Evolutionary conservation across 2,113 vertebrate species (phyloP).

Genomic region (Mesocricetus auratus): DNA sequence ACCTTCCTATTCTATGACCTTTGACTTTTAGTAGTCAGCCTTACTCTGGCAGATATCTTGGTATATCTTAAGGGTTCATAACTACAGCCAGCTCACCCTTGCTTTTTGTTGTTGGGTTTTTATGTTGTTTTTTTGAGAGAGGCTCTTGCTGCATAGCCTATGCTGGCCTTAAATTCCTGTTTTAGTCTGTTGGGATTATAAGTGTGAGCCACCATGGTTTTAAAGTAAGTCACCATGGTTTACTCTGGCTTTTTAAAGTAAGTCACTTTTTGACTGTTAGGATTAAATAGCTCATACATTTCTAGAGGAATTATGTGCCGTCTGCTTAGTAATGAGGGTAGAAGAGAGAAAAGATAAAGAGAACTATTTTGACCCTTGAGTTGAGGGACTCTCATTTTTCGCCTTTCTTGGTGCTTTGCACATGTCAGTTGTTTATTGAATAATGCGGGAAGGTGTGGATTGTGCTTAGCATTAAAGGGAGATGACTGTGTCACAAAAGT

Average conservation of each 20-base stretch:
- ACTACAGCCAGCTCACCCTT: not conserved
- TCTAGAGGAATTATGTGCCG: conserved; percentile 21
- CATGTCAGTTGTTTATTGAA: not conserved
- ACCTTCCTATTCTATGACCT: not conserved
- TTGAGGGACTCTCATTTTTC: not conserved
- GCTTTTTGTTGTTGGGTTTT: conserved; percentile 26
- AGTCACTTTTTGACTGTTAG: not conserved
- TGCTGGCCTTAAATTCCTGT: not conserved
- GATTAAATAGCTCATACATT: not conserved
- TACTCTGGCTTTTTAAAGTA: not conserved
- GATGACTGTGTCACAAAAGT: not conserved
- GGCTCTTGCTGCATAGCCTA: not conserved
- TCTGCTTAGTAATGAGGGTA: not conserved
- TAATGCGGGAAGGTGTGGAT: not conserved
- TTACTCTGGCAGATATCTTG: not conserved
- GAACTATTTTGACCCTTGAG: conserved; percentile 3
- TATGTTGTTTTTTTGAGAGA: not conserved
- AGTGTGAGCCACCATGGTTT: not conserved
- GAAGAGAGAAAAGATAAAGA: conserved; percentile 1
- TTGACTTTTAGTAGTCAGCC: not conserved
- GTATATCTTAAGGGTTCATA: conserved; percentile 1
- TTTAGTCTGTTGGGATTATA: not conserved
- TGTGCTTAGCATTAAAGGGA: conserved; percentile 38
- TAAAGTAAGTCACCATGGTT: not conserved
- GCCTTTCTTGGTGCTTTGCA: not conserved